Percentiles rank a stretch among this genome's conserved stretches.
Conservation (phyloP, 2,113 vertebrate species). For the Ornithorhynchus anatinus region DNA sequence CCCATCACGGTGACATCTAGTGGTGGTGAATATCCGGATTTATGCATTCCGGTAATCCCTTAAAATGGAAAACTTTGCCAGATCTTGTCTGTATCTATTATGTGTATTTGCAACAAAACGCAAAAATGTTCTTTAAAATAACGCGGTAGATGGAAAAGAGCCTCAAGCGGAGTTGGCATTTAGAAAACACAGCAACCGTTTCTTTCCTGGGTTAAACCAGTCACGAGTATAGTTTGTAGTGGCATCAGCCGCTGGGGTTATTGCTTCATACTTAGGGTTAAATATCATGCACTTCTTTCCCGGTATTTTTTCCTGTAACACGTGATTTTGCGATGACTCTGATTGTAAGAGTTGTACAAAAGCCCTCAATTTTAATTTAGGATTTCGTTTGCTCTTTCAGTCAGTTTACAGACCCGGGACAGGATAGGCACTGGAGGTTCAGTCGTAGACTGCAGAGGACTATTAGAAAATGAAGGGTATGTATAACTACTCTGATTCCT, state of each 20-base stretch:
- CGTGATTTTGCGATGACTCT: not conserved
- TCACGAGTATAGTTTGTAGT: not conserved
- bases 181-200: not conserved
- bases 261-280: not conserved
- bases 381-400: slow-evolving; percentile 68
- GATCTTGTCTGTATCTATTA: not conserved
- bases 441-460: slow-evolving; percentile 94
- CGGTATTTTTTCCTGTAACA: not conserved
- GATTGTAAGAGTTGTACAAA: not conserved
- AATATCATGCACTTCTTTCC: too few species aligned
- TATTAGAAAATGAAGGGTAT: slow-evolving; percentile 95
- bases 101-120: not conserved
- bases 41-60: not conserved
- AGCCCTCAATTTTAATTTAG: slow-evolving; percentile 27
- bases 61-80: not conserved
- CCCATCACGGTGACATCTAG: slow-evolving; percentile 36
- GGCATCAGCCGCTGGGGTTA: not conserved
- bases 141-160: not conserved
- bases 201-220: not conserved
- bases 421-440: slow-evolving; percentile 92
- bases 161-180: not conserved
- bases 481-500: slow-evolving; percentile 25
- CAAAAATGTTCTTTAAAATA: not conserved
- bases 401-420: slow-evolving; percentile 96
- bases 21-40: not conserved